These are phyloP conservation scores for Solenopsis invicta DNA, from an alignment of 1,140 invertebrate species.

Conservation along the genomic window DNA sequence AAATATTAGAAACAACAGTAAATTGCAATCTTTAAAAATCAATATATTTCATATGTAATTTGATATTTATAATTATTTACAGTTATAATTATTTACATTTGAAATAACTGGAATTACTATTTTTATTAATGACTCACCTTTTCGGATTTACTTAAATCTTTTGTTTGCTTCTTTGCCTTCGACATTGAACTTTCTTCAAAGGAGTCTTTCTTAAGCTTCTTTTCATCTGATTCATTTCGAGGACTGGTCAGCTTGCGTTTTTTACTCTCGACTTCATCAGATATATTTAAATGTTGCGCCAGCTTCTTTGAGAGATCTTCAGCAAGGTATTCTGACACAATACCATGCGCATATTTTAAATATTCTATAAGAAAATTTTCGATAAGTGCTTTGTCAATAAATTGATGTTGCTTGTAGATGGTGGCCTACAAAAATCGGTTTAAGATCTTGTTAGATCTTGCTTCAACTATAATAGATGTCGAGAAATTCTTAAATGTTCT, in stretches of 20 bases:
- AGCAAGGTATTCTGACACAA: constrained; percentile 90
- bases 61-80: constrained; percentile 15
- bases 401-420: constrained; percentile 23
- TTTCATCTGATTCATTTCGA: constrained; percentile 79
- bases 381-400: constrained; percentile 39
- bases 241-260: constrained; percentile 88
- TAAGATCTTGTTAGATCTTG: background rate
- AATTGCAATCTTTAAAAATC: background rate
- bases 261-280: constrained; percentile 87
- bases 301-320: constrained; percentile 89
- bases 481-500: constrained; percentile 11
- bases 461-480: background rate
- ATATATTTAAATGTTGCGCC: constrained; percentile 88
- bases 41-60: constrained; percentile 10
- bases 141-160: constrained; percentile 82
- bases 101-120: constrained; percentile 2
- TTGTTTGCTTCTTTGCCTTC: constrained; percentile 75
- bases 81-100: constrained; percentile 4
- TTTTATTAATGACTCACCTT: constrained; percentile 76
- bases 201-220: constrained; percentile 81
- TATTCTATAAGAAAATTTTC: constrained; percentile 86
- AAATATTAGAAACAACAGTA: background rate
- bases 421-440: constrained; percentile 43
- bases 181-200: constrained; percentile 75
- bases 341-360: constrained; percentile 90